A percentile compares a stretch with the other conserved stretches of the same genome.
These are phyloP conservation scores for Dendroctonus ponderosae DNA, from an alignment of 1,140 invertebrate species.

Conservation along the genomic window DNA sequence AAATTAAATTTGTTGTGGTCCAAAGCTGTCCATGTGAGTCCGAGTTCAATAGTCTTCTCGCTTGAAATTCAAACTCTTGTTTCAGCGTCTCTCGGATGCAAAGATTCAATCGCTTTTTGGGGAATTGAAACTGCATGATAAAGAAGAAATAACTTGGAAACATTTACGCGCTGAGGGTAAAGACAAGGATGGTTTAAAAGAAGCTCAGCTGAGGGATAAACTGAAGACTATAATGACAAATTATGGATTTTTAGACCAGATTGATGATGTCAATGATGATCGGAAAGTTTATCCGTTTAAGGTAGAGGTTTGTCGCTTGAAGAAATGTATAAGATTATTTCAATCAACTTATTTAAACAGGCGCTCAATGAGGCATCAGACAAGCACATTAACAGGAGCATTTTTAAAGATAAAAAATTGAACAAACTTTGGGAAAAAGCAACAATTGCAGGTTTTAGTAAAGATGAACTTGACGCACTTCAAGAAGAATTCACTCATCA, in stretches of 20 bases:
- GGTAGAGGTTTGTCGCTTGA: neutral
- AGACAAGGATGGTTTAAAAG: constrained; percentile 83
- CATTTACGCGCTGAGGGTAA: constrained; percentile 75
- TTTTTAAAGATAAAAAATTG: constrained; percentile 88
- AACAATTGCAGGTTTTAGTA: constrained; percentile 77
- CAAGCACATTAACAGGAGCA: constrained; percentile 60
- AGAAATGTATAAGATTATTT: neutral
- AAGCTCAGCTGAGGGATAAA: constrained; percentile 77
- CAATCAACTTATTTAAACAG: constrained; percentile 9
- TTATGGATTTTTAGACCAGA: constrained; percentile 79
- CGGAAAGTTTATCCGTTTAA: constrained; percentile 37
- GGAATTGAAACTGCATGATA: constrained; percentile 89
- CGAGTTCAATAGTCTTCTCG: constrained; percentile 1
- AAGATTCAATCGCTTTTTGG: constrained; percentile 84
- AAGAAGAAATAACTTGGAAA: constrained; percentile 84
- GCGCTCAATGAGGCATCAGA: constrained; percentile 59
- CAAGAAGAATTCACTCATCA: constrained; percentile 90
- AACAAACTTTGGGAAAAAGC: constrained; percentile 90
- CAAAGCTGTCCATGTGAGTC: constrained; percentile 46
- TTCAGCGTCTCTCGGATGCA: constrained; percentile 73
- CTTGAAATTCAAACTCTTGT: neutral
- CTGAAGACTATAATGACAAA: constrained; percentile 78
- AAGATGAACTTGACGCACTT: constrained; percentile 76
- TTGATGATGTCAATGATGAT: constrained; percentile 65
- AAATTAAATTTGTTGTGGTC: constrained; percentile 51